A percentile compares a stretch with the other conserved stretches of the same genome.
Evolutionary conservation across 2,888 invertebrate genomes (phyloP).

Genomic region (Oscheius sp.): DNA sequence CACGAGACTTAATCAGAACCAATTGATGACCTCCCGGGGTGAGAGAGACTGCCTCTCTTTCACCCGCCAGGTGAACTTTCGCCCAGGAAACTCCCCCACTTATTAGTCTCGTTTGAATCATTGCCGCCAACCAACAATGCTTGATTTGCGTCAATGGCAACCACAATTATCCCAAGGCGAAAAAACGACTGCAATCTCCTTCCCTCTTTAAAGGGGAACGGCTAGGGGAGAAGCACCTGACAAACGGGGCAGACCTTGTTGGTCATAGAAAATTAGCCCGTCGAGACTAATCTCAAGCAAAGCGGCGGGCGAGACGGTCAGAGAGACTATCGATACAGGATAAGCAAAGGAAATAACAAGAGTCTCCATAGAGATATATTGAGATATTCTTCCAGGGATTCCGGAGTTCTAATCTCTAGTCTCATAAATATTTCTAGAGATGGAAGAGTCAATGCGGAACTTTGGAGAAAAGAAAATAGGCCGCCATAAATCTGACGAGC

Average conservation of each 20-base stretch:
- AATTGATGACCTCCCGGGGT: background rate
- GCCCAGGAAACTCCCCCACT: too few species aligned
- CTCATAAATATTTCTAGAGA: too few species aligned
- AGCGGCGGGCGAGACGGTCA: too few species aligned
- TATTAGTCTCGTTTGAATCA: conserved; percentile 5
- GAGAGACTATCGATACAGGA: too few species aligned
- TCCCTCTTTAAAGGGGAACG: too few species aligned
- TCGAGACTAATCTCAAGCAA: too few species aligned
- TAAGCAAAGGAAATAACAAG: background rate
- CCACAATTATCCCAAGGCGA: conserved; percentile 2
- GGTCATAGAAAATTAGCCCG: background rate
- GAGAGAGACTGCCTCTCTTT: background rate
- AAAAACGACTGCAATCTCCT: background rate
- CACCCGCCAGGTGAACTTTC: background rate
- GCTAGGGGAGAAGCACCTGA: background rate
- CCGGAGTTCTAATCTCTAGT: too few species aligned
- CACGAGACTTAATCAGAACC: background rate
- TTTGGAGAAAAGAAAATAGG: too few species aligned
- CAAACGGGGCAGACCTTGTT: background rate
- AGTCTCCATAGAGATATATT: background rate
- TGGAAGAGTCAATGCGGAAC: too few species aligned
- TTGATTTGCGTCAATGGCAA: conserved; percentile 18
- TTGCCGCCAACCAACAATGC: conserved; percentile 7
- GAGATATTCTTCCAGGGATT: too few species aligned
- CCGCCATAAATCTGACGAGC: too few species aligned